Conservation (phyloP, 2,888 invertebrate genomes). For the Sialis lutaria region DNA sequence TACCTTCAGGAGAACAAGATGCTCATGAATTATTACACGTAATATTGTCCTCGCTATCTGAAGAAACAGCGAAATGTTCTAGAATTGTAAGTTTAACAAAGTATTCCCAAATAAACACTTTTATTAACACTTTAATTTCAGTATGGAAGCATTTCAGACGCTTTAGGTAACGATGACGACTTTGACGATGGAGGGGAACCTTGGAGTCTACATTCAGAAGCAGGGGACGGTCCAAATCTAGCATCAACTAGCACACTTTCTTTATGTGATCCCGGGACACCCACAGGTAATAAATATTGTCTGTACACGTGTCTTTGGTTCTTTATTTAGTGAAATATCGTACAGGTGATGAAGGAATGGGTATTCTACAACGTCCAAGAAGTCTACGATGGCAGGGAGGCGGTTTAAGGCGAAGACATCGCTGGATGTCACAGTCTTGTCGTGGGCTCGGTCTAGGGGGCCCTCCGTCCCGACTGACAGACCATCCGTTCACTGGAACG, state of each 20-base stretch:
- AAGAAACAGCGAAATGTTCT: conserved; percentile 50
- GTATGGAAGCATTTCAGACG: conserved; percentile 62
- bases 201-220: conserved; percentile 18
- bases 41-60: conserved; percentile 74
- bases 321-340: conserved; percentile 1
- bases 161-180: conserved; percentile 35
- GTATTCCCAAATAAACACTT: not conserved
- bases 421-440: conserved; percentile 21
- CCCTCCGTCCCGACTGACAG: conserved; percentile 24
- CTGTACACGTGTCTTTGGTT: no score
- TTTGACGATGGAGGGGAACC: conserved; percentile 25
- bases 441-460: conserved; percentile 26
- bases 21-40: conserved; percentile 87
- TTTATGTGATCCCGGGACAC: conserved; percentile 10
- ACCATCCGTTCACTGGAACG: conserved; percentile 58
- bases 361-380: conserved; percentile 17
- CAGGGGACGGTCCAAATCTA: conserved; percentile 12
- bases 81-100: conserved; percentile 29
- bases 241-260: conserved; percentile 8
- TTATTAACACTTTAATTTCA: conserved; percentile 8
- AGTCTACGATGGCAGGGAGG: conserved; percentile 21
- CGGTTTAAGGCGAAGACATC: conserved; percentile 6
- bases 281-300: conserved; percentile 3
- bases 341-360: conserved; percentile 1
- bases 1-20: conserved; percentile 82